A percentile compares a stretch with the other conserved stretches of the same genome.
phyloP scores from a whole-genome alignment of 2,797 vertebrate species.

The Pseudochromis fuscus region DNA sequence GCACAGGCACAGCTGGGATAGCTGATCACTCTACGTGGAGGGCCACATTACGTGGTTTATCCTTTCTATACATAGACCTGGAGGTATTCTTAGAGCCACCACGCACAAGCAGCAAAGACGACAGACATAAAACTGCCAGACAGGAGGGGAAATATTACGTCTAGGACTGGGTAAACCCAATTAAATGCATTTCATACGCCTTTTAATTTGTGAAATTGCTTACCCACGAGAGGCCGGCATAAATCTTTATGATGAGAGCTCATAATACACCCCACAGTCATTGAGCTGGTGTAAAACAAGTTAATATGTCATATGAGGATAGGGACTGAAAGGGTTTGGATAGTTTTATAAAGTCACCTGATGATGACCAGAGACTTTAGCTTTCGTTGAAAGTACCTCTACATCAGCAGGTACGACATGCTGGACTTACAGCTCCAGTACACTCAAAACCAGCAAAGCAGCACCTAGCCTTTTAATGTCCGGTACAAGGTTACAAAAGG shows the following conservation, averaged over 20 bases:
- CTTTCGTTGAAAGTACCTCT: slow-evolving; percentile 28
- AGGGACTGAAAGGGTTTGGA: slow-evolving; percentile 7
- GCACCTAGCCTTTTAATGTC: background rate
- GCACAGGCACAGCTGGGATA: slow-evolving; percentile 58
- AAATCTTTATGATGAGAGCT: slow-evolving; percentile 46
- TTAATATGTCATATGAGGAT: slow-evolving; percentile 37
- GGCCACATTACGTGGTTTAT: slow-evolving; percentile 61
- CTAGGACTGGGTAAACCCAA: slow-evolving; percentile 7
- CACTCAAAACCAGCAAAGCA: slow-evolving; percentile 13
- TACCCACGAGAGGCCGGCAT: slow-evolving; percentile 14
- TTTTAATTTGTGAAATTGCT: slow-evolving; percentile 40
- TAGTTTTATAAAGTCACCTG: slow-evolving; percentile 35
- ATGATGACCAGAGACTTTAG: slow-evolving; percentile 27
- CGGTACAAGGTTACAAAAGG: background rate
- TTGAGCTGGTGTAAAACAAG: slow-evolving; percentile 17
- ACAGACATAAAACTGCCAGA: slow-evolving; percentile 33
- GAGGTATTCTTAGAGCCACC: slow-evolving; percentile 48
- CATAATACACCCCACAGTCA: slow-evolving; percentile 27
- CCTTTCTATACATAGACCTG: slow-evolving; percentile 72
- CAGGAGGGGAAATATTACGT: slow-evolving; percentile 12
- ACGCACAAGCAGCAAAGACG: slow-evolving; percentile 27
- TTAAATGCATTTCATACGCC: slow-evolving; percentile 20
- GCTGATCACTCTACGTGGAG: slow-evolving; percentile 49
- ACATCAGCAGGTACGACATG: slow-evolving; percentile 35
- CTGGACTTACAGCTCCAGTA: slow-evolving; percentile 30